Evolutionary conservation across 1,140 invertebrate genomes (phyloP), one percentile per base, ranked within the genome.

Genomic region (Tetramorium parvispinum): DNA sequence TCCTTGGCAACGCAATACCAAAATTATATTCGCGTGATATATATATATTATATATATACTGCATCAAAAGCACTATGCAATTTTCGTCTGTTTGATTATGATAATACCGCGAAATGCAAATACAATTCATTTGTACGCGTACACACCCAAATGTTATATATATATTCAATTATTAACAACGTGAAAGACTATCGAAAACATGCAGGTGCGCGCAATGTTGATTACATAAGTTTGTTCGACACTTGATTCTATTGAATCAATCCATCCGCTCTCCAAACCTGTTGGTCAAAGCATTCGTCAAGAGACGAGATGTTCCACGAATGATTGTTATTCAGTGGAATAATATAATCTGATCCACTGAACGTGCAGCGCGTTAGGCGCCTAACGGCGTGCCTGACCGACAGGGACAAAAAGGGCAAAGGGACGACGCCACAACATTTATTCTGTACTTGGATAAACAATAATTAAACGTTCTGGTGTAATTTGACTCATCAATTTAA

Each of bases 231-330:
- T 77, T 63, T 27, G 3, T 76, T 77, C 2, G 21, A 85, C 73
- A 85, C 73, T 78, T 85, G 82, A 78, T 78, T 65, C 82, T 40
- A 85, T 65, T 37, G 51, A 53, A 73, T 83, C 16, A 71, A 59
- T 46, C 16, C 16, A 8, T n/a, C 18, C 59, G 21, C 46, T 46
- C 18, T 82, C 18, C 6, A 1, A 71, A 59, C 53, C 51, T 55
- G 51, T 32, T 32, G 32, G 4, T 32, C 32, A 32, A 32, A 32
- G 32, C 32, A 0, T 0, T 32, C 32, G 32, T 32, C 3, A 32
- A 32, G 3, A 32, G 3, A 32, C 32, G 32, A 32, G 3, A 32
- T 32, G 32, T 32, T 32, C 3, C 32, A 32, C 3, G 3, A 3
- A 32, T 32, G 32, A 32, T 32, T 32, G 32, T 32, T 32, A 32